Percentiles rank a stretch among this genome's conserved stretches.
These are phyloP conservation scores for Sphaeramia orbicularis DNA, from an alignment of 2,797 vertebrate species.

Conservation along the genomic window DNA sequence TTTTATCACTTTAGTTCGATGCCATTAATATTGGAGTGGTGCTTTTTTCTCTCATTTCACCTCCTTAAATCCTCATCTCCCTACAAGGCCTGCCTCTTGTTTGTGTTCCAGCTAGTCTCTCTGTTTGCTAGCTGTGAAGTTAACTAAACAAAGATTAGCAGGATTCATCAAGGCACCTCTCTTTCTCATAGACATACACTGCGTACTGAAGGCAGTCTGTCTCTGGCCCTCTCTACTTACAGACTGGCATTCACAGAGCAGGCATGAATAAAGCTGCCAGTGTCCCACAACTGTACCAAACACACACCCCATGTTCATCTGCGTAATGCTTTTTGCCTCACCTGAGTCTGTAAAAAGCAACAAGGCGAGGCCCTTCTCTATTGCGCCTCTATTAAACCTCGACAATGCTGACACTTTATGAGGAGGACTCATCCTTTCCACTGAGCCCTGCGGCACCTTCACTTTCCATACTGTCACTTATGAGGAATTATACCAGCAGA, in stretches of 20 bases:
- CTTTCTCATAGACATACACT: conserved; percentile 18
- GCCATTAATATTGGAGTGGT: conserved; percentile 1
- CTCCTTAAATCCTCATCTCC: conserved; percentile 19
- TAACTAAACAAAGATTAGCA: conserved; percentile 53
- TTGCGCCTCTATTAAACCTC: conserved; percentile 19
- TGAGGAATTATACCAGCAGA: conserved; percentile 4
- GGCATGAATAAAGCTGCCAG: conserved; percentile 60
- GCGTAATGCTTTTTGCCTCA: conserved; percentile 16
- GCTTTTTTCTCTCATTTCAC: conserved; percentile 3
- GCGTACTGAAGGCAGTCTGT: conserved; percentile 59
- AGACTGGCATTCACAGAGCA: conserved; percentile 66
- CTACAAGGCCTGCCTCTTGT: conserved; percentile 8
- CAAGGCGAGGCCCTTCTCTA: conserved; percentile 21
- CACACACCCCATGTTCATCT: conserved; percentile 33
- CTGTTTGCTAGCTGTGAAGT: conserved; percentile 30
- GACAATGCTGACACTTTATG: conserved; percentile 54
- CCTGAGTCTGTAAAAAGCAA: conserved; percentile 38
- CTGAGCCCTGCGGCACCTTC: conserved; percentile 1
- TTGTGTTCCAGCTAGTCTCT: conserved; percentile 13
- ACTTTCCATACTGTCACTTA: conserved; percentile 50
- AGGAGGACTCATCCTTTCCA: conserved; percentile 42
- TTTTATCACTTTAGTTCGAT: background rate
- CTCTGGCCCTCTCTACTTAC: conserved; percentile 50
- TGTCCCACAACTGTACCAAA: conserved; percentile 48
- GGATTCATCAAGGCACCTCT: conserved; percentile 48